phyloP scores from a whole-genome alignment of 2,888 invertebrate genomes.

The Drosophila rellima region DNA sequence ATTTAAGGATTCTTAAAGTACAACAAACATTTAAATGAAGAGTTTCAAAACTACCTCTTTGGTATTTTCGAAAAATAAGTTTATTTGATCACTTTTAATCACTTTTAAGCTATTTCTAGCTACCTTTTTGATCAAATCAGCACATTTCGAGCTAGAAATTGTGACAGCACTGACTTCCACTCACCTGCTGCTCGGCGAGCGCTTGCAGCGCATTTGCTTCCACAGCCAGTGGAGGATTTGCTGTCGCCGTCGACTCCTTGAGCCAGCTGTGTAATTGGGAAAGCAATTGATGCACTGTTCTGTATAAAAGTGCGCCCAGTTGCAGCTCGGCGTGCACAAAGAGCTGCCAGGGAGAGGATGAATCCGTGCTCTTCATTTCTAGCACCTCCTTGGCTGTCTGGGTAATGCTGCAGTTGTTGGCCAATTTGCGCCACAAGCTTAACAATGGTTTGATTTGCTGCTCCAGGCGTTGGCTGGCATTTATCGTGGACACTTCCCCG shows the following conservation, averaged over 20 bases:
- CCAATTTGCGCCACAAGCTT: constrained; percentile 93
- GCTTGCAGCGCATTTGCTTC: constrained; percentile 67
- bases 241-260: constrained; percentile 64
- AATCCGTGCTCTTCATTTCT: too few relatives aligned
- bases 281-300: constrained; percentile 83
- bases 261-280: constrained; percentile 77
- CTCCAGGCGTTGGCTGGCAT: constrained; percentile 85
- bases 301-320: constrained; percentile 77
- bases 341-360: constrained; percentile 78
- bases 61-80: too few relatives aligned
- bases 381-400: constrained; percentile 67
- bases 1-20: too few relatives aligned
- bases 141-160: neutral
- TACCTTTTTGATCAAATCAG: neutral
- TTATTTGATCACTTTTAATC: too few relatives aligned
- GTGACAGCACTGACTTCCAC: neutral
- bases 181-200: constrained; percentile 82
- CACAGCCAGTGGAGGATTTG: constrained; percentile 43
- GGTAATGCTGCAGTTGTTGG: constrained; percentile 85
- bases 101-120: neutral
- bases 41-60: too few relatives aligned
- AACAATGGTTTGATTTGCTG: constrained; percentile 90
- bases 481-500: neutral
- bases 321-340: constrained; percentile 83
- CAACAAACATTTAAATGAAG: too few relatives aligned